A percentile compares a stretch with the other conserved stretches of the same genome.
These are phyloP conservation scores for Dreissena polymorpha DNA, from an alignment of 1,140 invertebrate genomes.

Conservation along the genomic window DNA sequence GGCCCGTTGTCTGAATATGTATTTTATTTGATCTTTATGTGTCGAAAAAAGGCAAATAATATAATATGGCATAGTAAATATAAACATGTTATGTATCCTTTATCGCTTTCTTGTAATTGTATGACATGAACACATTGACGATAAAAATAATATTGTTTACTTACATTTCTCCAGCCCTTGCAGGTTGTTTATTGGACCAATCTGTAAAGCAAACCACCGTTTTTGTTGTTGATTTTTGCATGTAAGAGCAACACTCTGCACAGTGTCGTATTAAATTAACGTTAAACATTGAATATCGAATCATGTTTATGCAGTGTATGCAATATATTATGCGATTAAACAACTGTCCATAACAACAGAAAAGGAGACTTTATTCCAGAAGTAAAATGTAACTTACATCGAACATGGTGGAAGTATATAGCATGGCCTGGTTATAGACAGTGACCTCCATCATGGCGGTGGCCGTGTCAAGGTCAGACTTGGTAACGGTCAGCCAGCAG, in stretches of 20 bases:
- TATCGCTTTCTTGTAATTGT: no score
- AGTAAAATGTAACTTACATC: background rate
- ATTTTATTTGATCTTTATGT: no score
- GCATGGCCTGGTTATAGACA: constrained; percentile 33
- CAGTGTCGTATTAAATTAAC: background rate
- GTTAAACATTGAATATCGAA: background rate
- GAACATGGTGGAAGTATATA: background rate
- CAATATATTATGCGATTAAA: background rate
- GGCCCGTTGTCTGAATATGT: background rate
- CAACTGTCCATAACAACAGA: background rate
- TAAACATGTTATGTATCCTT: no score
- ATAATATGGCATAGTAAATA: no score
- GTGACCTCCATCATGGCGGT: constrained; percentile 3
- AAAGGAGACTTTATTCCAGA: background rate
- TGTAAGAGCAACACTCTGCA: background rate
- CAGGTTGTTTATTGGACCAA: background rate
- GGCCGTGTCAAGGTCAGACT: constrained; percentile 16
- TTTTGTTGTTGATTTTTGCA: background rate
- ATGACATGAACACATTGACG: no score
- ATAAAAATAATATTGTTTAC: background rate
- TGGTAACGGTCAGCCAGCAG: constrained; percentile 29
- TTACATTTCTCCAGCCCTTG: constrained; percentile 14
- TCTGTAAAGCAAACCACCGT: background rate
- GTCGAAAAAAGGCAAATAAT: no score
- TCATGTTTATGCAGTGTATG: background rate